Evolutionary conservation across 2,888 invertebrate genomes (phyloP), one percentile per base, ranked within the genome.

Genomic region (Xestia rhomboidea): DNA sequence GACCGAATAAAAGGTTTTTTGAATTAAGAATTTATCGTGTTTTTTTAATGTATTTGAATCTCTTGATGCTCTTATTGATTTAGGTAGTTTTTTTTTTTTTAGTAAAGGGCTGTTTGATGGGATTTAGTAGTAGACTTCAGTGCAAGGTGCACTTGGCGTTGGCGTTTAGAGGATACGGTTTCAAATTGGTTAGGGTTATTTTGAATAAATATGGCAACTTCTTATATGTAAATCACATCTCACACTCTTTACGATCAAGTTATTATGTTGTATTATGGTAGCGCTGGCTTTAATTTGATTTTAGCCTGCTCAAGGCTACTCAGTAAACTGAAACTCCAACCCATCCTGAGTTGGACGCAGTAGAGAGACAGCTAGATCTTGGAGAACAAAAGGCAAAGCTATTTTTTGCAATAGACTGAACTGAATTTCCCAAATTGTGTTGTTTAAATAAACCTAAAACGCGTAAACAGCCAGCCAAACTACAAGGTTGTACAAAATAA

Each of bases 401-500:
- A 18, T 18, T 30, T 60, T 60, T 30, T 30, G 60, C 18, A 30
- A 3, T 1, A 8, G 4, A 54, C 4, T 54, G 11, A 54, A n/a
- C 13, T n/a, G 13, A n/a, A 57, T 21, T 62, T 34, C 34, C 30
- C 21, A 10, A 60, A 6, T 8, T 30, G 34, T 60, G 27, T 57
- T 30, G 60, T 34, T 30, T 34, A 71, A 18, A 62, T 11, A 11
- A 74, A 30, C 24, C 4, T 18, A 54, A 54, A 38, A 66, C 38
- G 15, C 60, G 6, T 57, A 6, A 51, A 30, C 24, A 51, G 27
- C 24, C 13, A 63, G 62, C 21, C 46, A n/a, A 77, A 54, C 21
- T 38, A 79, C 63, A 80, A 79, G 71, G 79, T 71, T 76, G 7
- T 7, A 76, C 46, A 63, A 77, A 62, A 73, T 63, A 68, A 88